A percentile compares a stretch with the other conserved stretches of the same genome.
Conservation (phyloP, 2,888 invertebrate genomes). For the Callyntrura guangdongensis region DNA sequence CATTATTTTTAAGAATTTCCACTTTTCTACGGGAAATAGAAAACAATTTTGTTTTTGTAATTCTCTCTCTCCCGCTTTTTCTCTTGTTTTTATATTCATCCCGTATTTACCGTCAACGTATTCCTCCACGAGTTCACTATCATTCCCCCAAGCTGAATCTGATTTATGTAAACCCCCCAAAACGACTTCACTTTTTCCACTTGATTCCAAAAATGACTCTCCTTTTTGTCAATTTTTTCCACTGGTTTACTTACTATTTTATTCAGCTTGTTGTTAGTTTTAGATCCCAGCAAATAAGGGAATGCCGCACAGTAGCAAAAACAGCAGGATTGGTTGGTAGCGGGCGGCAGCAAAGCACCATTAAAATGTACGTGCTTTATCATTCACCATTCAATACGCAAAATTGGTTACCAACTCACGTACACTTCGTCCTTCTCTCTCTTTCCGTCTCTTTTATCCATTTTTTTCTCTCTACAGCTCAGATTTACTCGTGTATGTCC, state of each 20-base stretch:
- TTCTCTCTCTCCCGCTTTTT: background rate
- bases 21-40: background rate
- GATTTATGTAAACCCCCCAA: constrained; percentile 4
- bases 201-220: constrained; percentile 62
- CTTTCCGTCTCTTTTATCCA: constrained; percentile 41
- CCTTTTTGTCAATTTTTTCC: constrained; percentile 35
- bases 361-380: constrained; percentile 72
- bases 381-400: constrained; percentile 58
- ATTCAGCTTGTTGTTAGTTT: no score
- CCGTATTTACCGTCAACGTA: no score
- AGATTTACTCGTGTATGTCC: background rate
- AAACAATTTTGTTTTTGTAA: background rate
- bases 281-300: constrained; percentile 24
- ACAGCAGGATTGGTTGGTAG: no score
- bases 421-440: constrained; percentile 36
- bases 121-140: no score
- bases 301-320: background rate
- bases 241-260: constrained; percentile 33
- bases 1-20: no score
- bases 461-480: constrained; percentile 13
- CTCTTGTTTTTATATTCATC: constrained; percentile 6
- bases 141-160: no score
- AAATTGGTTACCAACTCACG: constrained; percentile 72
- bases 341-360: constrained; percentile 6
- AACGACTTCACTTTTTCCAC: constrained; percentile 6